Evolutionary conservation across 2,113 vertebrate species (phyloP).

Genomic region (Burhinus bistriatus): DNA sequence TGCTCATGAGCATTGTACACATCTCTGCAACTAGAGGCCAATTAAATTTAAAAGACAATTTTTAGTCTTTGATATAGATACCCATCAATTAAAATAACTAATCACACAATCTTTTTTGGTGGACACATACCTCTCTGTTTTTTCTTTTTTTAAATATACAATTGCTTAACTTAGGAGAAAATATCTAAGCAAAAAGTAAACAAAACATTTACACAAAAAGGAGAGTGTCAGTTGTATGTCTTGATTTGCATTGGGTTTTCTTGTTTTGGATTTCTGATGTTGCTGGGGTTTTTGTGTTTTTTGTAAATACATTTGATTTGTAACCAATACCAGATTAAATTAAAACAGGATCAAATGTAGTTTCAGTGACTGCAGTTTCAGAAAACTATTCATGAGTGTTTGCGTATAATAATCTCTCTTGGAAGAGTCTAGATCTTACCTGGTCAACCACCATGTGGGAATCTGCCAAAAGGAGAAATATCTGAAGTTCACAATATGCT

Average conservation of each 20-base stretch:
- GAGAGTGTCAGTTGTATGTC: background rate
- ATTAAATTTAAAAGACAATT: background rate
- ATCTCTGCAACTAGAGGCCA: background rate
- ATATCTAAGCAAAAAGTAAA: background rate
- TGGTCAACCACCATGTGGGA: background rate
- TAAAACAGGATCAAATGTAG: background rate
- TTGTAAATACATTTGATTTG: background rate
- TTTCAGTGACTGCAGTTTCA: conserved; percentile 1
- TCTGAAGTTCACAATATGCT: background rate
- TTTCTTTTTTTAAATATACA: background rate
- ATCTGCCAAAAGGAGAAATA: background rate
- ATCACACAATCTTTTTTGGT: background rate
- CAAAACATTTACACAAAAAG: background rate
- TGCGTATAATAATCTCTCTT: background rate
- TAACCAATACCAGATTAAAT: conserved; percentile 36
- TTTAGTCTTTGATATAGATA: background rate
- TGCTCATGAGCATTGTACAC: background rate
- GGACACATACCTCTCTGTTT: background rate
- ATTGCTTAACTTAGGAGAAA: background rate
- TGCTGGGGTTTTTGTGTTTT: background rate
- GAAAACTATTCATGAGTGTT: background rate
- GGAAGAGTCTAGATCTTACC: background rate
- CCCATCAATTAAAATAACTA: background rate
- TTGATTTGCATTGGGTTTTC: background rate
- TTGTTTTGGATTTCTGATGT: background rate